Conservation (phyloP, 2,888 invertebrate genomes). For the Mayetiola destructor region DNA sequence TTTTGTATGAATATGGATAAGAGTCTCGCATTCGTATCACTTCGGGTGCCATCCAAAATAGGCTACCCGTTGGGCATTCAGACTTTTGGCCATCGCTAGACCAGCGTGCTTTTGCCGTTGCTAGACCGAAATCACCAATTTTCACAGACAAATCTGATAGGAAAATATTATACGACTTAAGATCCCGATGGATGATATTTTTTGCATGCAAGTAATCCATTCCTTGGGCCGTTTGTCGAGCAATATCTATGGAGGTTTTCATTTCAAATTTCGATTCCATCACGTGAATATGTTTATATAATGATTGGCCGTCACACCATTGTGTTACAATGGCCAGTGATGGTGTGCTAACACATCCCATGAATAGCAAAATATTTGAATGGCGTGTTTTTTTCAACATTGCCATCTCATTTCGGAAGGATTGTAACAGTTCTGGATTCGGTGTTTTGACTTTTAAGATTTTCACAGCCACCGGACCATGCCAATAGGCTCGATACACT, state of each 20-base stretch:
- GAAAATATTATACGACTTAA: slow-evolving; percentile 99
- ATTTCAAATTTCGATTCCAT: slow-evolving; percentile 87
- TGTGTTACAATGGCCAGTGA: slow-evolving; percentile 96
- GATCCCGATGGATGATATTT: slow-evolving; percentile 94
- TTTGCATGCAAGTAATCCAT: slow-evolving; percentile 99
- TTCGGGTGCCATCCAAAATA: slow-evolving; percentile 99
- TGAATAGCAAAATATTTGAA: slow-evolving; percentile 93
- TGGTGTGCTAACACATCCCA: slow-evolving; percentile 96
- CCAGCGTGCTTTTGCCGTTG: slow-evolving; percentile 96
- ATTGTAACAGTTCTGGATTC: slow-evolving; percentile 87
- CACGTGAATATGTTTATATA: slow-evolving; percentile 95
- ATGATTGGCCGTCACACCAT: slow-evolving; percentile 97
- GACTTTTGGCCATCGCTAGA: slow-evolving; percentile 85
- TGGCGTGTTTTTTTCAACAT: slow-evolving; percentile 88
- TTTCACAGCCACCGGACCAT: slow-evolving; percentile 95
- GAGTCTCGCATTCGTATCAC: slow-evolving; percentile 96
- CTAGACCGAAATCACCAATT: slow-evolving; percentile 94
- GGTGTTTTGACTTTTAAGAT: slow-evolving; percentile 89
- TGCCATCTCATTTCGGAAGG: slow-evolving; percentile 97
- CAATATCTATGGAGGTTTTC: slow-evolving; percentile 86
- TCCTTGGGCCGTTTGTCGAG: slow-evolving; percentile 93
- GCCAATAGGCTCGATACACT: slow-evolving; percentile 98
- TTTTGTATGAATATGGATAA: slow-evolving; percentile 92
- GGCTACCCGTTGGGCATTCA: slow-evolving; percentile 89
- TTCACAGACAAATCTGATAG: slow-evolving; percentile 96